Evolutionary conservation across 1,140 invertebrate genomes (phyloP), one percentile per base, ranked within the genome.

Genomic region (Hypsibius dujardini): DNA sequence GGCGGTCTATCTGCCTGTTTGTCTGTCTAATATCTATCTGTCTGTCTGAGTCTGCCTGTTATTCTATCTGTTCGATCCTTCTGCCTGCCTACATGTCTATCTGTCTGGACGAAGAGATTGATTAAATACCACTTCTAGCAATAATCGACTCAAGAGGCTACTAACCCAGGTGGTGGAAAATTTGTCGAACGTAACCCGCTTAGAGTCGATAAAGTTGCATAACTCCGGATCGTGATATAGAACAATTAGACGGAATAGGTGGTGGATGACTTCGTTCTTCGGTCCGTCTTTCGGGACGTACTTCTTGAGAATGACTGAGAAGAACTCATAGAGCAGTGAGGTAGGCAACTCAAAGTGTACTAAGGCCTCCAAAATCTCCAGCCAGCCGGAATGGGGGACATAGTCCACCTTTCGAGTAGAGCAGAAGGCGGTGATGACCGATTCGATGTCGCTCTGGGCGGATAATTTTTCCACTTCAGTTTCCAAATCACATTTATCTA

Each of bases 181-280:
- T n/a, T 86, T 81, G 79, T 96, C 91, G 2, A 92, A 90, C 46
- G 89, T 90, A 71, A 98, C 89, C 78, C 91, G 87, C 79, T 93
- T 91, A 1, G 94, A 96, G 77, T 98, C 95, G 74, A 98, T 83
- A 81, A 96, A 91, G 2, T 90, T 92, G 80, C 94, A 97, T 42
- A 98, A 81, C 80, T 96, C 89, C 14, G 95, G 95, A 80, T 98
- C 95, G 80, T 98, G 95, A 79, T 98, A 98, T 47, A 95, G 86
- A 56, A 98, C 78, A 46, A 98, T 81, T 56, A 99, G 81, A 72
- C 95, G 90, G 82, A 83, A 93, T 83, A 84, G 79, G 79, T 85
- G 83, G 74, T 81, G 85, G 3, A 81, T 78, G 74, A 81, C 80
- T 1, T 81, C 82, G 76, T 81, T 80, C 72, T 80, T 80, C 74